Base-by-base conservation (phyloP, 2,888 invertebrate species). In the Geotrupes spiniger region DNA sequence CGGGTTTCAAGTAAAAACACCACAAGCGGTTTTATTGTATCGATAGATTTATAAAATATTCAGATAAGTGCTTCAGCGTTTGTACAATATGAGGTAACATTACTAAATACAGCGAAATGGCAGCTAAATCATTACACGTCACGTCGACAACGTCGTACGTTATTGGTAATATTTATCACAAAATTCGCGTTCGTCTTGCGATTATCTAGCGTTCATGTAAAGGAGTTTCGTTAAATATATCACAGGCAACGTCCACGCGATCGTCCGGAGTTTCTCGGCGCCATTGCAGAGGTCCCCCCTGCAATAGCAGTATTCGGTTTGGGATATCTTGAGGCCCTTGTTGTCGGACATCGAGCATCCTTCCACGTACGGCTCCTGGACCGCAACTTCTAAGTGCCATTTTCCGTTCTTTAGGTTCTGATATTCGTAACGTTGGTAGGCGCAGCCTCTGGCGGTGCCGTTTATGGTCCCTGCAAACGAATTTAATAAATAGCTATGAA, bases 241-340 rank as follows among this genome's bases (percentile, higher is more conserved):
- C 52, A 51, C 53, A 53, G 53, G 15, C 12, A 50, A 9, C 12
- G n/a, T 14, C 11, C 17, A 33, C 17, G 37, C 25, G 4, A 29
- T 31, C 11, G 28, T 16, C 8, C 25, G 42, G 10, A 21, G 12
- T 6, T 29, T 21, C 8, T 28, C 28, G 33, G 33, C 39, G 1
- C 41, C 73, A 71, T 91, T 92, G 73, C 91, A 92, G 33, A 89
- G 74, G 63, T 85, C 77, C 36, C 78, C 78, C 28, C 83, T 78
- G 64, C 91, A 92, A 69, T 87, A 90, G 68, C 91, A 92, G 69
- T 85, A 83, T 74, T 80, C 79, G 0, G 82, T 77, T 29, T 78
- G 76, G 16, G 81, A 78, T 16, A 76, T 78, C 45, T 82, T 77
- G 50, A 79, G 75, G 2, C 83, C 85, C 61, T 83, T 82, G 60